These are phyloP conservation scores for Drymodes brunneopygia DNA, from an alignment of 2,113 vertebrate species.

Conservation along the genomic window DNA sequence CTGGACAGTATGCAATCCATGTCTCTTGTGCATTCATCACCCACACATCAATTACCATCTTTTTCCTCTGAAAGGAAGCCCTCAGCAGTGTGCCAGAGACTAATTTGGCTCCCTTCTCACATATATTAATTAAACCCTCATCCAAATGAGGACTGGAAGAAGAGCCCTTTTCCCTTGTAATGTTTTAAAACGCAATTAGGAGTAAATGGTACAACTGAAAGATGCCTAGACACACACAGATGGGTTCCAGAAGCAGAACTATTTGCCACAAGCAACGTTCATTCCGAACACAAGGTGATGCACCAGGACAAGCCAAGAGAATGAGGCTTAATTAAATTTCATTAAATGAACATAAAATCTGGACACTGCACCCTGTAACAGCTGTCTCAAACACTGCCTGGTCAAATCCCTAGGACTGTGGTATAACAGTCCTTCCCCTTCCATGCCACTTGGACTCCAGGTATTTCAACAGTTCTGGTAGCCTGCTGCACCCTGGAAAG, in stretches of 20 bases:
- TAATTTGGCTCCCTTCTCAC: not conserved
- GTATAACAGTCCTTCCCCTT: not conserved
- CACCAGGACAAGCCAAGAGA: not conserved
- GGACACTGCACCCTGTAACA: fast-evolving
- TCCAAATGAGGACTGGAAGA: not conserved
- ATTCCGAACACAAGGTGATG: not conserved
- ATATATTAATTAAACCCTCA: not conserved
- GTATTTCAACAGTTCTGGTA: not conserved
- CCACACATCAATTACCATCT: not conserved
- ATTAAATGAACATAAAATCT: not conserved
- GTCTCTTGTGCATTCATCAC: not conserved
- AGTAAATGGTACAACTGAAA: not conserved
- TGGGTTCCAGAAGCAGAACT: not conserved
- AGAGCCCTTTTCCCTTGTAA: not conserved
- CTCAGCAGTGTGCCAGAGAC: not conserved
- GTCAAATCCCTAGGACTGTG: not conserved
- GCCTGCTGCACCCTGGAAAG: not conserved
- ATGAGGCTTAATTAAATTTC: not conserved
- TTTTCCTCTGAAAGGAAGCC: not conserved
- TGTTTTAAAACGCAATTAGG: not conserved
- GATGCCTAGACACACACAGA: not conserved
- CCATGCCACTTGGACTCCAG: not conserved
- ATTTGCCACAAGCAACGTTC: not conserved
- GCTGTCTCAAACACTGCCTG: not conserved
- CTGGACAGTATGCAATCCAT: not conserved